Base-by-base conservation (phyloP, 2,113 vertebrate species). In the Sialia sialis region DNA sequence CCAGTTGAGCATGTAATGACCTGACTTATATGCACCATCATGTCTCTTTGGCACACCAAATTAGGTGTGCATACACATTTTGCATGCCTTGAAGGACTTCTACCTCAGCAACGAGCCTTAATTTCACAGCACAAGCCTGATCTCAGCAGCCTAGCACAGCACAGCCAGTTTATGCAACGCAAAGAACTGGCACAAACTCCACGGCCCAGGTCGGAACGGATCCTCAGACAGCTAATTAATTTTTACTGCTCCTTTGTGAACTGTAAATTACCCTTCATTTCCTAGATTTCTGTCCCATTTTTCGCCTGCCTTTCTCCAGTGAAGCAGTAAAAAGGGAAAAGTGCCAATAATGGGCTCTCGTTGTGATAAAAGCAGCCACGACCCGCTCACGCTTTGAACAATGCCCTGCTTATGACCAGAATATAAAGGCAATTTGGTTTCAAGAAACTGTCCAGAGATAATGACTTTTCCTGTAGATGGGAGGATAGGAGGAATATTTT, bases 161-260 rank as follows among this genome's bases (percentile, higher is more conserved):
- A 51, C 87, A 92, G 94, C 26, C 86, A 55, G 54, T 85, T 80
- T 56, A 77, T 55, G 89, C 87, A 54, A 83, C 1, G 29, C 89
- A 85, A 73, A 94, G 90, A 83, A 75, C 84, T 94, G 94, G 91
- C 94, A 94, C 74, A 62, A 90, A 76, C 91, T 93, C 95, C 72
- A 10, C 0, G 4, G 78, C 72, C 93, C 84, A 63, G 93, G 93
- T 96, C n/a, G 2, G 91, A 89, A 94, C 36, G 49, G 91, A 95
- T 96, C 95, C 84, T 97, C 89, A 89, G 95, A 95, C 94, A 97
- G 91, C 85, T 97, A 97, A 97, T 97, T 97, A 97, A 94, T 95
- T 97, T 97, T 95, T 94, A 95, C 94, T 94, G 96, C 89, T 95
- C 93, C 79, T 96, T 96, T 95, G 94, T 96, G 94, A 97, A 96